These are phyloP conservation scores for Anhinga anhinga DNA, from an alignment of 2,113 vertebrate species.

Conservation along the genomic window DNA sequence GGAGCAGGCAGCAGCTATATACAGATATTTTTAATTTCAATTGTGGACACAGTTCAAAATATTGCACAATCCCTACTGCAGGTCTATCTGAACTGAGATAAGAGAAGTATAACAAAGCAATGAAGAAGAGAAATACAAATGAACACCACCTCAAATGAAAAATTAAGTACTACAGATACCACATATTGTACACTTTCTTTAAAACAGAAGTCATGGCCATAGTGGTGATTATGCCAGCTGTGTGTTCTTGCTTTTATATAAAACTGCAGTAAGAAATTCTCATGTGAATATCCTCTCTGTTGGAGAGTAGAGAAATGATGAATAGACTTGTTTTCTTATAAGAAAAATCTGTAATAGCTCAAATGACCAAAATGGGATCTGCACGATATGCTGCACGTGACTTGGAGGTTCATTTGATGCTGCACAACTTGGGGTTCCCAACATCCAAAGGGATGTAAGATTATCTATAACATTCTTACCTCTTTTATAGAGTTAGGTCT, in stretches of 20 bases:
- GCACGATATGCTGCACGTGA: rapidly evolving
- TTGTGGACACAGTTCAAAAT: background rate
- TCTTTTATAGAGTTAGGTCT: background rate
- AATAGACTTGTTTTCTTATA: background rate
- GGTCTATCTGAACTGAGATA: background rate
- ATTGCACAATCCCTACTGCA: background rate
- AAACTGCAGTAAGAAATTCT: background rate
- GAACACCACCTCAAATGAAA: background rate
- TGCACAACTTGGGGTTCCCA: background rate
- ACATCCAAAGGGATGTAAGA: background rate
- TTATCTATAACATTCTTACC: background rate
- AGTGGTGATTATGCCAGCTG: background rate
- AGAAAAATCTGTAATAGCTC: background rate
- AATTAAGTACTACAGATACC: background rate
- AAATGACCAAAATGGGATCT: background rate
- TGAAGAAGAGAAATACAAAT: background rate
- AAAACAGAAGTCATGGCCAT: background rate
- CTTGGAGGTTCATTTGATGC: background rate
- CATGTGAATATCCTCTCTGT: background rate
- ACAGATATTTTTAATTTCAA: background rate
- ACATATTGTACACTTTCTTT: background rate
- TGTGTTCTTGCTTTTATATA: background rate
- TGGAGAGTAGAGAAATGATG: background rate
- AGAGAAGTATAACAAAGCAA: background rate
- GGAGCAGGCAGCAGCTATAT: background rate